Conservation (phyloP, 2,113 vertebrate species). For the Anhinga anhinga region DNA sequence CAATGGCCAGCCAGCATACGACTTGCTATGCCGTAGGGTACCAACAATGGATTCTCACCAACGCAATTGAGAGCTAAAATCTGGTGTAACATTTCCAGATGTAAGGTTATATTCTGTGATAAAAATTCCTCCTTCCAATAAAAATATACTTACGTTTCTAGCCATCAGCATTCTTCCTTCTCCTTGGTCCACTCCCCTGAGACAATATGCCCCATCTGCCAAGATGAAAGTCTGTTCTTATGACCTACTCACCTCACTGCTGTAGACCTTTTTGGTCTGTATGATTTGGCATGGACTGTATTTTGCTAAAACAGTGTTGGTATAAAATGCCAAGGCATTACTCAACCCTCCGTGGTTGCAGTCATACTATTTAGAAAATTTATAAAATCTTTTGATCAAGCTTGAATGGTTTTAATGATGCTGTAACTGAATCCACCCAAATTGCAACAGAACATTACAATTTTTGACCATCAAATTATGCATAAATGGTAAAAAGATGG, state of each 20-base stretch:
- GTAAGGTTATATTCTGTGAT: neutral
- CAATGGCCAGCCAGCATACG: rapidly evolving
- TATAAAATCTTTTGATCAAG: neutral
- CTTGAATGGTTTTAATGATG: neutral
- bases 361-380: neutral
- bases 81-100: neutral
- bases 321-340: neutral
- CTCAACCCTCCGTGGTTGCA: neutral
- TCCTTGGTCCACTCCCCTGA: neutral
- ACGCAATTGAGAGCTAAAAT: neutral
- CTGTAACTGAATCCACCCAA: neutral
- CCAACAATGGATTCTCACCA: neutral
- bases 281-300: neutral
- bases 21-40: neutral
- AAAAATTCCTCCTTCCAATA: neutral
- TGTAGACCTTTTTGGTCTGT: neutral
- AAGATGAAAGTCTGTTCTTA: neutral
- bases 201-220: neutral
- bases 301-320: neutral
- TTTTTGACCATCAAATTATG: neutral
- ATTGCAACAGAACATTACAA: neutral
- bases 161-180: neutral
- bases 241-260: neutral
- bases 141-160: neutral
- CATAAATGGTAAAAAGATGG: neutral